Base-by-base conservation (phyloP, 2,888 invertebrate species). In the Chloroclysta siterata region DNA sequence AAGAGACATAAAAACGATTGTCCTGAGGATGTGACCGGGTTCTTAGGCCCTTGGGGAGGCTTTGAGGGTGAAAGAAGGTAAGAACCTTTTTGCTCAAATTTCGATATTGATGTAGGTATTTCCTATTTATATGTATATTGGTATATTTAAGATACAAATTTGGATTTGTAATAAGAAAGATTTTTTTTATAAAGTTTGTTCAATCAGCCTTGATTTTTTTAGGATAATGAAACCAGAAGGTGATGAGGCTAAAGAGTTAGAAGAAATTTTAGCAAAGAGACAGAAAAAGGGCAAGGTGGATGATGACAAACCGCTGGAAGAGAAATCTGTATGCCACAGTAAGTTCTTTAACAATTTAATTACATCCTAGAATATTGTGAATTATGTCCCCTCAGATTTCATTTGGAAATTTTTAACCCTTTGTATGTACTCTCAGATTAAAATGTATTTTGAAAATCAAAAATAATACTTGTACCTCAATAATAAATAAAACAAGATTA, bases 21-120 rank as follows among this genome's bases (percentile, higher is more conserved):
- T 77, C 96, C 99, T 0, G 94, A 95, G 15, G 99, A 99, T 89
- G 94, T 99, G 22, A 98, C 97, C 47, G 99, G 99, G 0, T 99
- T 99, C 83, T 93, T 98, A 0, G 99, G 99, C 0, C 99, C 99
- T 0, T 99, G 99, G 99, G 99, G 98, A 61, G 97, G 97, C 58
- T 99, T 95, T 88, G 95, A 95, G 8, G 98, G 98, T 80, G 99
- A 99, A 88, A 94, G 96, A 77, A 95, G 93, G 93, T 92, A 95
- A 29, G 46, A 15, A 17, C 54, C 39, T 22, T 2, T 22, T 22
- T 22, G 22, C 22, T 22, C 22, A 22, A 22, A 22, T 3, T 22
- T 22, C 3, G 3, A 22, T 22, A 22, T 2, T 22, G 22, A 22
- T 22, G 22, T n/a, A n/a, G n/a, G n/a, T 3, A 22, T 22, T 3